Evolutionary conservation across 2,113 vertebrate genomes (phyloP).

Genomic region (Tympanuchus pallidicinctus): DNA sequence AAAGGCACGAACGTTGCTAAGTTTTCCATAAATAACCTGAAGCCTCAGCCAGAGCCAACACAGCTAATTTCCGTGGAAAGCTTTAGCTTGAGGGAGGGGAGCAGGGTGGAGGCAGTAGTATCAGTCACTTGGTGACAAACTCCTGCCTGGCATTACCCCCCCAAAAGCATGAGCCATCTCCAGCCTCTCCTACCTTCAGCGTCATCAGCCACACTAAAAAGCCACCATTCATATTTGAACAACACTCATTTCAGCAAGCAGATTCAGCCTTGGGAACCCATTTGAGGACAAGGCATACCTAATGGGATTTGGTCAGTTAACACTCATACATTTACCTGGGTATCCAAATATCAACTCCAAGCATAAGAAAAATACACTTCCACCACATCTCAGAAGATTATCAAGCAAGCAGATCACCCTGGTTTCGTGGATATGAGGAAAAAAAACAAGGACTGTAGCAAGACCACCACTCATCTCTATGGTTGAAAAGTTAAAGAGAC

Average conservation of each 20-base stretch:
- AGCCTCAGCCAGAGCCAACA: neutral
- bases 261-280: neutral
- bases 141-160: conserved; percentile 26
- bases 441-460: neutral
- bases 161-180: neutral
- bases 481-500: neutral
- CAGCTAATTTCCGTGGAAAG: conserved; percentile 42
- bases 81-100: neutral
- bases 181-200: neutral
- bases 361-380: neutral
- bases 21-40: neutral
- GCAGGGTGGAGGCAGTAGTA: conserved; percentile 1
- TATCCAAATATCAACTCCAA: neutral
- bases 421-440: neutral
- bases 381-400: neutral
- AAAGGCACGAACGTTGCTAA: neutral
- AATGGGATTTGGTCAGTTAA: neutral
- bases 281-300: neutral
- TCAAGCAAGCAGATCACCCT: neutral
- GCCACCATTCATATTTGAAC: neutral
- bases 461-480: neutral
- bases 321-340: neutral
- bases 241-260: neutral
- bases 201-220: neutral
- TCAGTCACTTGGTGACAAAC: conserved; percentile 3